phyloP scores from a whole-genome alignment of 2,113 vertebrate genomes.

The Hippocampus guttulatus region DNA sequence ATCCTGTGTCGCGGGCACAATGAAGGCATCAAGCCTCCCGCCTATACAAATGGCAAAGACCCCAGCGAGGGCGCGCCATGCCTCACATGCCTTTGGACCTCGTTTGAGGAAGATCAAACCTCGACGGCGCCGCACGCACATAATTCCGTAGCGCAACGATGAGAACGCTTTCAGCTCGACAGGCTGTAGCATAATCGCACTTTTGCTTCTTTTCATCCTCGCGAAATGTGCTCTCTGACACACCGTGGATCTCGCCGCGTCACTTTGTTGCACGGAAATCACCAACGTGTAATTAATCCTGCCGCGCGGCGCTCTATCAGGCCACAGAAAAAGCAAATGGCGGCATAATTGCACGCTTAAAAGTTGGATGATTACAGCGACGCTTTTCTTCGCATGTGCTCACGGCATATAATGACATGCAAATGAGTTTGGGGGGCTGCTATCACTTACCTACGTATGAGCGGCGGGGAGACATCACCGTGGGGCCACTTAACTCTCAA shows the following conservation, averaged over 20 bases:
- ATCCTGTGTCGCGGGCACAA: constrained; percentile 51
- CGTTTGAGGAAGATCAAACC: constrained; percentile 52
- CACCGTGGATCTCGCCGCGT: constrained; percentile 21
- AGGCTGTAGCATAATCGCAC: constrained; percentile 55
- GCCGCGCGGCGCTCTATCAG: constrained; percentile 41
- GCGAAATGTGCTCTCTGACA: constrained; percentile 29
- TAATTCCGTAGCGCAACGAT: constrained; percentile 44
- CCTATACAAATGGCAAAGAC: constrained; percentile 31
- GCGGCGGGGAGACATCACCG: constrained; percentile 55
- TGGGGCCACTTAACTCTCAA: constrained; percentile 52
- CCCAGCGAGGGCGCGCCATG: constrained; percentile 11
- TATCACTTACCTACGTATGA: constrained; percentile 61
- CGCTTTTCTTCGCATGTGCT: constrained; percentile 42
- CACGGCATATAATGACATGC: constrained; percentile 71
- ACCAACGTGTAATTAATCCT: constrained; percentile 54
- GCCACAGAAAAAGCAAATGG: constrained; percentile 66
- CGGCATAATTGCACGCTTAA: constrained; percentile 64
- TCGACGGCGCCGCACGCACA: constrained; percentile 32
- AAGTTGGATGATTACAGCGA: constrained; percentile 68
- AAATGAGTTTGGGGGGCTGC: constrained; percentile 60
- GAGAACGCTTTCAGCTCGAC: constrained; percentile 30
- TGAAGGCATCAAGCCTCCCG: constrained; percentile 54
- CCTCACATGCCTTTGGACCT: constrained; percentile 31
- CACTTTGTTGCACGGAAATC: constrained; percentile 27
- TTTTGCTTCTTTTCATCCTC: constrained; percentile 21